These are phyloP conservation scores for Leucophenga maculata DNA, from an alignment of 2,888 invertebrate species.

Conservation along the genomic window DNA sequence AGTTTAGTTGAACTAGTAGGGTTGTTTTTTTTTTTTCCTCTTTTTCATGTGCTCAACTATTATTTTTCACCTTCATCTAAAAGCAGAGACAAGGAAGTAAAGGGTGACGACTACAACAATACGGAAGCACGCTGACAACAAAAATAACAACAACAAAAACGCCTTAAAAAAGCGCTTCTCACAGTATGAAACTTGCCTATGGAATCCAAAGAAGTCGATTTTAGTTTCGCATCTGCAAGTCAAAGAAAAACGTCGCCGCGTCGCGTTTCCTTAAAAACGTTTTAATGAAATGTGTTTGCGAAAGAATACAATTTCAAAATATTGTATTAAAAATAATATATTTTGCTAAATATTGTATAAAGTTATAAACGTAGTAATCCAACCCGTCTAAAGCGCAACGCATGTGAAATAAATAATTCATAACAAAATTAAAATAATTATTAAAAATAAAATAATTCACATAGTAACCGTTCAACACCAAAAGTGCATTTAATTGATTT, in stretches of 20 bases:
- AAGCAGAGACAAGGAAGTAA: slow-evolving; percentile 47
- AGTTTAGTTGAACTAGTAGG: neutral
- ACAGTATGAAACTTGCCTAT: slow-evolving; percentile 16
- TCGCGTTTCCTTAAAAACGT: slow-evolving; percentile 37
- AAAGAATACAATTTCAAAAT: slow-evolving; percentile 32
- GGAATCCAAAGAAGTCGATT: slow-evolving; percentile 3
- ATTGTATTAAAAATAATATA: slow-evolving; percentile 42
- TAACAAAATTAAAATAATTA: slow-evolving; percentile 2
- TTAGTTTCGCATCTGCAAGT: slow-evolving; percentile 45
- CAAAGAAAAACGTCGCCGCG: slow-evolving; percentile 51
- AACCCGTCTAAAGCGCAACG: too few species aligned
- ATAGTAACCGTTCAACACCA: slow-evolving; percentile 42
- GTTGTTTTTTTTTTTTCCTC: slow-evolving; percentile 6
- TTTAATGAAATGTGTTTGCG: slow-evolving; percentile 21
- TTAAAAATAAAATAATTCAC: slow-evolving; percentile 11
- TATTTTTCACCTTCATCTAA: slow-evolving; percentile 18
- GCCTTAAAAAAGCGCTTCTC: neutral
- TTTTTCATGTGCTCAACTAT: neutral
- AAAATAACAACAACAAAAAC: slow-evolving; percentile 29
- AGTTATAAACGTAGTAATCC: slow-evolving; percentile 21
- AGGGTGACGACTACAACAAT: slow-evolving; percentile 51
- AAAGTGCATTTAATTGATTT: slow-evolving; percentile 56
- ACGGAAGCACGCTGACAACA: slow-evolving; percentile 51
- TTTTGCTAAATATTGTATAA: slow-evolving; percentile 50
- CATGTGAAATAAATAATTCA: slow-evolving; percentile 13